Conservation (phyloP, 2,797 vertebrate species). For the Triplophysa yarkandensis region DNA sequence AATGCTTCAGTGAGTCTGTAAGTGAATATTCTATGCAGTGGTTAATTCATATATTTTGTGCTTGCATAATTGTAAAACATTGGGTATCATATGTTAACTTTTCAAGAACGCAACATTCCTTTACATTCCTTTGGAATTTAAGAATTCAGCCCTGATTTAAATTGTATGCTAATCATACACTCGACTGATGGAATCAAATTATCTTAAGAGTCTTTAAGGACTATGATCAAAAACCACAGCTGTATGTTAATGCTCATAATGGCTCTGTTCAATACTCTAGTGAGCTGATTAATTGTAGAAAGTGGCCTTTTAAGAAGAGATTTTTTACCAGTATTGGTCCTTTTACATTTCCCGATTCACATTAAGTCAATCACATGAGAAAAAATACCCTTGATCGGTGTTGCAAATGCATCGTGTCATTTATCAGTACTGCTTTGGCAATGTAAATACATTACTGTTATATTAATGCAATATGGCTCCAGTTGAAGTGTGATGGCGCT, state of each 20-base stretch:
- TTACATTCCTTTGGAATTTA: constrained; percentile 1
- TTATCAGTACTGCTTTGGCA: too few species aligned
- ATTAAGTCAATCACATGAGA: too few species aligned
- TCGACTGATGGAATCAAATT: constrained; percentile 2
- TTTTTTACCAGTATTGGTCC: background rate
- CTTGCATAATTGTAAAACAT: background rate
- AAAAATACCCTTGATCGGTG: too few species aligned
- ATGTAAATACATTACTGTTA: too few species aligned
- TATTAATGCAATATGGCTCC: too few species aligned
- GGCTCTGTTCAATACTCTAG: background rate
- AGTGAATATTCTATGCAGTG: background rate
- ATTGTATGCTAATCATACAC: background rate
- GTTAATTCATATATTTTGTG: background rate
- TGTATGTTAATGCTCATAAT: background rate
- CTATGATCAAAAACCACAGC: background rate
- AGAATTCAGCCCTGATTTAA: background rate
- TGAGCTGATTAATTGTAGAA: background rate
- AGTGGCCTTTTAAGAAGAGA: background rate
- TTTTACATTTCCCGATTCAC: background rate
- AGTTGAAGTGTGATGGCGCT: too few species aligned
- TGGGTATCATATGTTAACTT: background rate
- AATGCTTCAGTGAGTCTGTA: constrained; percentile 9
- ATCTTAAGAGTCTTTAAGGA: background rate
- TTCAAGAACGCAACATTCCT: background rate
- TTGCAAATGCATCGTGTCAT: too few species aligned